Evolutionary conservation across 2,888 invertebrate genomes (phyloP).

Genomic region (Oscheius sp.): DNA sequence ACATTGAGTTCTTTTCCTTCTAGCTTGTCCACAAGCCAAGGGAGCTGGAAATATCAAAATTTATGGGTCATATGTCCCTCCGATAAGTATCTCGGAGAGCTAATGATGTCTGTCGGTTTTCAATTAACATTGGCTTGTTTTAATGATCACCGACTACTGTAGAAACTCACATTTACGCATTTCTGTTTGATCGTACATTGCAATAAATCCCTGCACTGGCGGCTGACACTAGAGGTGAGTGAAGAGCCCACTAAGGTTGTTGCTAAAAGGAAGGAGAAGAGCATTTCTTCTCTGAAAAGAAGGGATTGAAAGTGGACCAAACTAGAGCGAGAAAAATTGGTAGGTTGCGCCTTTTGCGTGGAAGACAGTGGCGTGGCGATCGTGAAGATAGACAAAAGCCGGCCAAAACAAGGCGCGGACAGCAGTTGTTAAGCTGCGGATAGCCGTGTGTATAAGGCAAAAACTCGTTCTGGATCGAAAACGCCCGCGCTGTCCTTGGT

Average conservation of each 20-base stretch:
- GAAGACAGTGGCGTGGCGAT: not conserved
- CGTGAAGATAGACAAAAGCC: slow-evolving; percentile 17
- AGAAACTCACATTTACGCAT: slow-evolving; percentile 59
- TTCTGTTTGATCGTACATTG: slow-evolving; percentile 57
- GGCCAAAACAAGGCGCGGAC: slow-evolving; percentile 26
- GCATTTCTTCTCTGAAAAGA: not conserved
- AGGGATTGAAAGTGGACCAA: too few species aligned
- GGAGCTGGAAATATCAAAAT: slow-evolving; percentile 37
- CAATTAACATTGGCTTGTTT: slow-evolving; percentile 1
- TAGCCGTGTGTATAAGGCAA: slow-evolving; percentile 29
- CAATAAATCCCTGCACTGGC: slow-evolving; percentile 56
- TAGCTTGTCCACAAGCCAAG: slow-evolving; percentile 44
- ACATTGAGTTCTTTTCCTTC: slow-evolving; percentile 54
- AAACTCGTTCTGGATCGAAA: slow-evolving; percentile 30
- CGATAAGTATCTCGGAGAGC: slow-evolving; percentile 4
- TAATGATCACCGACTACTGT: too few species aligned
- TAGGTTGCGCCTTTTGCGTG: too few species aligned
- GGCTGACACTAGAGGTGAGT: slow-evolving; percentile 41
- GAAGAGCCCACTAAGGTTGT: not conserved
- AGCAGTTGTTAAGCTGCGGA: slow-evolving; percentile 29
- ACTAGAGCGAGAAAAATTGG: too few species aligned
- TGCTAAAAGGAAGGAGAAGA: not conserved
- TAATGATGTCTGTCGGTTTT: slow-evolving; percentile 12
- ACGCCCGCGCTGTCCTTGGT: slow-evolving; percentile 22
- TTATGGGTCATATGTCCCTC: not conserved